phyloP scores from a whole-genome alignment of 1,140 invertebrate species.

The Drosophila mauritiana region DNA sequence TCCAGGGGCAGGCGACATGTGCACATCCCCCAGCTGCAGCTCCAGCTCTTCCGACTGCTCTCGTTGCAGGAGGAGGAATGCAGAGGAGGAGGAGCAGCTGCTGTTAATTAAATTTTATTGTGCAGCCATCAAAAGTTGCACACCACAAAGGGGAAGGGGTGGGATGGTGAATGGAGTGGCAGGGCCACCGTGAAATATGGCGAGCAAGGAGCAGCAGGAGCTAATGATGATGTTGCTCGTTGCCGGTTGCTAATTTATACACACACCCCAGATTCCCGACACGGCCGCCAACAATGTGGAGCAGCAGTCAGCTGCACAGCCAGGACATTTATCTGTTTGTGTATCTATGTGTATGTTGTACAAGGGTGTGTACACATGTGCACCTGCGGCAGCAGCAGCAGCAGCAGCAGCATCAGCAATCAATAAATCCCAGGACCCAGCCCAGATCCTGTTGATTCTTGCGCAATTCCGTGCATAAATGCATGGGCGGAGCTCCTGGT shows the following conservation, averaged over 20 bases:
- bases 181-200: slow-evolving; percentile 37
- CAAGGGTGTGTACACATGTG: not conserved
- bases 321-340: slow-evolving; percentile 63
- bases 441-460: slow-evolving; percentile 77
- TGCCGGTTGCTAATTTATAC: slow-evolving; percentile 71
- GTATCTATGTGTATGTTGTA: slow-evolving; percentile 2
- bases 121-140: slow-evolving; percentile 57
- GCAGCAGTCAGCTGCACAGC: slow-evolving; percentile 41
- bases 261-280: slow-evolving; percentile 11
- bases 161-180: not conserved
- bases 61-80: no score
- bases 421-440: slow-evolving; percentile 79
- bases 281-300: slow-evolving; percentile 25
- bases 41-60: not conserved
- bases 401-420: slow-evolving; percentile 55
- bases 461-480: slow-evolving; percentile 74
- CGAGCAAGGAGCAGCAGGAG: slow-evolving; percentile 12
- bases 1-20: slow-evolving; percentile 22
- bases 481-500: slow-evolving; percentile 44
- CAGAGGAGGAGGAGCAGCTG: slow-evolving; percentile 4
- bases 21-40: not conserved
- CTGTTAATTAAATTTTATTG: slow-evolving; percentile 79
- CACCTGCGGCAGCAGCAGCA: slow-evolving; percentile 35
- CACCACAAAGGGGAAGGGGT: slow-evolving; percentile 16
- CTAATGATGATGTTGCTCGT: slow-evolving; percentile 51